Evolutionary conservation across 2,797 vertebrate species (phyloP), one percentile per base, ranked within the genome.

Genomic region (Morus bassanus): DNA sequence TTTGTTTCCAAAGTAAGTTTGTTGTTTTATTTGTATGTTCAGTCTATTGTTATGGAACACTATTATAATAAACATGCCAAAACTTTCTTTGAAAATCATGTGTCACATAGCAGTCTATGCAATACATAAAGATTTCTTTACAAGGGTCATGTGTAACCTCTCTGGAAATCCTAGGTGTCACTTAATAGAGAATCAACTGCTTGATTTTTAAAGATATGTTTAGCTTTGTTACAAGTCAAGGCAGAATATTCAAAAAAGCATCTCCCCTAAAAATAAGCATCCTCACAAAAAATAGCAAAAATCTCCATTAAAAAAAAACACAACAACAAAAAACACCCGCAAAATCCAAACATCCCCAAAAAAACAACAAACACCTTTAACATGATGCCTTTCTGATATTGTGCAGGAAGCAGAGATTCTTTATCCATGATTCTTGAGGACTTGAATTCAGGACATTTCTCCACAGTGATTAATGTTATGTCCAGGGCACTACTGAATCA

Each of bases 221-320:
- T 88, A 56, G 16, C 14, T 70, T n/a, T 25, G 2, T 13, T 75
- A 2, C 13, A 75, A 48, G 17, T 23, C 18, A 35, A 80, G 31
- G 27, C 31, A 68, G 35, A 54, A 43, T 9, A 43, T 46, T 61
- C 18, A 69, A 37, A 35, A 85, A 69, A 48, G 1, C 3, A 43
- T 11, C 3, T 1, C 2, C 28, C 27, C 4, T 12, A 59, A 93
- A 65, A 75, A 10, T 23, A 83, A 60, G 2, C 14, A 31, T 3
- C 1, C 2, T 1, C 5, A 8, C 4, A 15, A 50, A 68, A 57
- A 54, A 35, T 0, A 31, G 2, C 4, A 51, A 60, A 23, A 3
- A 30, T 3, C 3, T 39, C 7, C 8, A 17, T 54, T 33, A 11
- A n/a, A 59, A 46, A 23, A 2, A 13, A 77, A 5, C 8, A 24